Conservation (phyloP, 2,888 invertebrate genomes). For the Marasmarcha lunaedactyla region DNA sequence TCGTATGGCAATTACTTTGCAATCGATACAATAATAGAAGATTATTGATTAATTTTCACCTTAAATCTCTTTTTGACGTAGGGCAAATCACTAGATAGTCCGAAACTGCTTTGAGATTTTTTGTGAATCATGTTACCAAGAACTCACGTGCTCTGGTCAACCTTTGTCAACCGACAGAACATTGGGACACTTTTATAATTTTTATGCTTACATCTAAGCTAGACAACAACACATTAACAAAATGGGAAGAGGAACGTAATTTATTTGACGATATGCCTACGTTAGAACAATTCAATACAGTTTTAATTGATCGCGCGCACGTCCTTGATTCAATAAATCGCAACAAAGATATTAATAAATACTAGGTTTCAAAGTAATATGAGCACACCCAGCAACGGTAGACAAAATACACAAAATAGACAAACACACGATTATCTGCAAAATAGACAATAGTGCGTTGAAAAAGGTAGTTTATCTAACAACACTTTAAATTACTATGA, state of each 20-base stretch:
- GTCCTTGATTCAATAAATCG: conserved; percentile 17
- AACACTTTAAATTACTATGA: too few species aligned
- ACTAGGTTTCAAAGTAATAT: neutral
- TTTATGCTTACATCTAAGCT: conserved; percentile 16
- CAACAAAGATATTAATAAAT: conserved; percentile 5
- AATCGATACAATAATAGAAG: conserved; percentile 16
- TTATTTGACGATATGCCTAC: conserved; percentile 12
- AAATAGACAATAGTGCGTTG: too few species aligned
- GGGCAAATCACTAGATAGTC: conserved; percentile 12
- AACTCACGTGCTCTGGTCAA: conserved; percentile 17
- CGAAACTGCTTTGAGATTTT: conserved; percentile 13
- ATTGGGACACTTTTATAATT: conserved; percentile 17
- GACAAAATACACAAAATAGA: conserved; percentile 1
- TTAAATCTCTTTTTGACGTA: conserved; percentile 14
- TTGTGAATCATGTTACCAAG: conserved; percentile 18
- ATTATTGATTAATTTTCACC: conserved; percentile 13
- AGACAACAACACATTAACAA: conserved; percentile 13
- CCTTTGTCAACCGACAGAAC: conserved; percentile 16
- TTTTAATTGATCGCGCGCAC: conserved; percentile 18
- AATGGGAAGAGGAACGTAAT: conserved; percentile 20
- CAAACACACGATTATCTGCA: too few species aligned
- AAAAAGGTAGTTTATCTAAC: too few species aligned
- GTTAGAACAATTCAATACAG: conserved; percentile 16
- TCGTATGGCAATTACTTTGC: conserved; percentile 18
- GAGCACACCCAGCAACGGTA: neutral